Conservation (phyloP, 2,888 invertebrate genomes). For the Rhodophaea formosa region DNA sequence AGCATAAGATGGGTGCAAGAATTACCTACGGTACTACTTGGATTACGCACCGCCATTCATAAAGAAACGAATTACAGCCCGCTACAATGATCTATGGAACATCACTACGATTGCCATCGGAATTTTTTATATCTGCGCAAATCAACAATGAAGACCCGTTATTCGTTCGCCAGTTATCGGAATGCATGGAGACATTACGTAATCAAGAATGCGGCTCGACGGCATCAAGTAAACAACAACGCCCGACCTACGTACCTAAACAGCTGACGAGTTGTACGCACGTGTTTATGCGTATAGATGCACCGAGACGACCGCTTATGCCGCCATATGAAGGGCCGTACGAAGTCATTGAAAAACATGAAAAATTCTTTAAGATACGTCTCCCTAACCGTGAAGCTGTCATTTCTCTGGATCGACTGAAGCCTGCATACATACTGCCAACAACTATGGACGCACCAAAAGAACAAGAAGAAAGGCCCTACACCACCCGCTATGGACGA, state of each 20-base stretch:
- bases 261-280: background rate
- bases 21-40: too few species aligned
- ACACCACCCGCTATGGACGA: too few species aligned
- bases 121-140: background rate
- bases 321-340: background rate
- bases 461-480: too few species aligned
- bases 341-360: background rate
- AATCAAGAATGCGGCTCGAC: background rate
- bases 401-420: background rate
- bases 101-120: background rate
- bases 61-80: background rate
- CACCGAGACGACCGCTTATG: background rate
- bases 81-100: background rate
- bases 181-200: background rate
- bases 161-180: background rate
- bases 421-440: background rate
- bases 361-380: background rate
- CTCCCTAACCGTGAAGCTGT: background rate
- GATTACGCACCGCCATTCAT: background rate
- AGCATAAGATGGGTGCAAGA: too few species aligned
- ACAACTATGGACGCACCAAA: too few species aligned
- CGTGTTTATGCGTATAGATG: background rate
- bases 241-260: background rate
- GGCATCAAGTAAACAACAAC: too few species aligned
- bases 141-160: background rate